Evolutionary conservation across 2,113 vertebrate genomes (phyloP), one percentile per base, ranked within the genome.

Genomic region (Anhinga rufa): DNA sequence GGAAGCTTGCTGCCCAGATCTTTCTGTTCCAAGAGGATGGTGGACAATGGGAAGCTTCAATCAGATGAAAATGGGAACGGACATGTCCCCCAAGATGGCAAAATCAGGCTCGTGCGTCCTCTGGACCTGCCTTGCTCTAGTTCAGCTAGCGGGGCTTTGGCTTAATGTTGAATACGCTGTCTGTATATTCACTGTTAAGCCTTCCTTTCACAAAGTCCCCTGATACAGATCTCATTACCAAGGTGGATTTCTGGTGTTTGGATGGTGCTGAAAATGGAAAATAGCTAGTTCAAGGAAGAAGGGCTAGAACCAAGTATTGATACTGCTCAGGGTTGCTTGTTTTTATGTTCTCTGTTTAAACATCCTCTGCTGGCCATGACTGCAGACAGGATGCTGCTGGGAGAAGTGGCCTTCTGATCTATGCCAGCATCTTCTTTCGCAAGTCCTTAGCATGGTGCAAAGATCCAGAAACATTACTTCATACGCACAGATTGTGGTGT

Each of bases 381-480:
- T 66, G 36, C 54, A 77, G 58, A 16, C 0, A 4, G 34, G 32
- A 36, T 74, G 55, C 72, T 86, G 18, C 82, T 40, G 52, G 54
- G 44, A n/a, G 21, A 68, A 44, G 40, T 42, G 28, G 16, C 38
- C 38, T 46, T 57, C 60, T 69, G 48, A 25, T 48, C 38, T 52
- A 3, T 40, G 46, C 32, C 9, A 4, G 15, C 55, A 55, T 65
- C 0, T 0, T 49, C 46, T 90, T 74, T 40, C 5, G 0, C 0
- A 2, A 64, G 52, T 51, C 16, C 48, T 74, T 40, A 9, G 16
- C 0, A 0, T 49, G 24, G 12, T 77, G 72, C 62, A 62, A 4
- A 87, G 32, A 70, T 26, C 10, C n/a, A 25, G 44, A 0, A 3
- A 22, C 34, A 8, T 19, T 12, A 25, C 15, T 38, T 76, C 9